These are phyloP conservation scores for Drosophila conformis DNA, from an alignment of 2,888 invertebrate species.

Conservation along the genomic window DNA sequence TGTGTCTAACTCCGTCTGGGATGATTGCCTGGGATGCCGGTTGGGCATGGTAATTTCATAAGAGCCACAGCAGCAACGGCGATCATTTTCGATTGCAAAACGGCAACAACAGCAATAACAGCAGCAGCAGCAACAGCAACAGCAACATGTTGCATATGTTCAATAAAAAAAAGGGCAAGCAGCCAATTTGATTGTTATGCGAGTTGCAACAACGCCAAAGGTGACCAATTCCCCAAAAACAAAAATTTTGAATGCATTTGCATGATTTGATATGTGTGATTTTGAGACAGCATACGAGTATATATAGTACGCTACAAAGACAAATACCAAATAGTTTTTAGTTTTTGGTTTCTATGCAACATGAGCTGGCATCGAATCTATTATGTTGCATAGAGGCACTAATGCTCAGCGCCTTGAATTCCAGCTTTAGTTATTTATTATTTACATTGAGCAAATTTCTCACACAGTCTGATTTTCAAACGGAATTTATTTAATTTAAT, in stretches of 20 bases:
- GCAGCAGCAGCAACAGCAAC: slow-evolving; percentile 11
- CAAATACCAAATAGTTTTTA: not conserved
- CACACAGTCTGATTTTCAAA: not conserved
- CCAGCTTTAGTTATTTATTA: not conserved
- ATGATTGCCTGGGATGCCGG: slow-evolving; percentile 57
- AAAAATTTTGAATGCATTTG: slow-evolving; percentile 13
- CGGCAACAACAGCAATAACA: slow-evolving; percentile 58
- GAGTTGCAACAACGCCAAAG: slow-evolving; percentile 59
- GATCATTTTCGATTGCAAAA: slow-evolving; percentile 78
- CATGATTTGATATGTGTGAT: slow-evolving; percentile 26
- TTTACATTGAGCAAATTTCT: not conserved
- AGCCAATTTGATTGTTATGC: slow-evolving; percentile 42
- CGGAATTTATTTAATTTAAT: not conserved
- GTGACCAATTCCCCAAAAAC: slow-evolving; percentile 51
- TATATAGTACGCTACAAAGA: not conserved
- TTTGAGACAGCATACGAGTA: not conserved
- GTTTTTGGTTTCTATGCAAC: not conserved
- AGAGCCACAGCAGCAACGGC: slow-evolving; percentile 23
- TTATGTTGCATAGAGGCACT: not conserved
- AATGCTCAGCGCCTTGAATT: not conserved
- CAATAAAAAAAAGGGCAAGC: slow-evolving; percentile 39
- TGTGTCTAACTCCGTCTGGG: slow-evolving; percentile 55
- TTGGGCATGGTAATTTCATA: slow-evolving; percentile 71
- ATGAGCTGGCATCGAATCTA: not conserved
- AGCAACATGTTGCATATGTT: slow-evolving; percentile 45